Base-by-base conservation (phyloP, 2,888 invertebrate species). In the Hirtodrosophila alboralis region DNA sequence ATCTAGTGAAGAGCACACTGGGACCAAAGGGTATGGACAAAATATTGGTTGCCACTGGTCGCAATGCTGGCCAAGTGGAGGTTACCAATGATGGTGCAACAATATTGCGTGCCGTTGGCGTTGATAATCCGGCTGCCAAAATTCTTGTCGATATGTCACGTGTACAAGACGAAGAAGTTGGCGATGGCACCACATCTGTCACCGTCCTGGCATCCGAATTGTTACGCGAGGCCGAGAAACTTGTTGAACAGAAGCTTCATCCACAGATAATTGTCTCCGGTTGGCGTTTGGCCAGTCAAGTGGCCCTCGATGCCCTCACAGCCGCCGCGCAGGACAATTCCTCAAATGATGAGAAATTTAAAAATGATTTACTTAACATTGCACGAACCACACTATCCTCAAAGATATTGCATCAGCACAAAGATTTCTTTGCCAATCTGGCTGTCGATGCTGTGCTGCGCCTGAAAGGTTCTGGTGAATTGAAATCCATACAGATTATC, bases 71-170 rank as follows among this genome's bases (percentile, higher is more conserved):
- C 27, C 93, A 93, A 86, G 96, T 99, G 54, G 96, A 98, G 91
- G 97, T 99, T 4, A 99, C 99, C 47, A 99, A 99, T 91, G 99
- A 99, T 91, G 99, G 99, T 57, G 99, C 99, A 9, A 99, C 99
- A 5, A 99, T 99, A 88, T 92, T 99, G 49, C 97, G 98, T 90
- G 94, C 97, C 0, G 94, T 99, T 54, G 99, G 99, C 49, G 96
- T 99, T 12, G 99, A 99, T 89, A 99, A 99, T 91, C 98, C 99
- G 14, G 99, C 99, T 23, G 99, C 99, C 0, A 99, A 99, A 91
- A 97, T 99, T 86, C 92, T 99, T 43, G 98, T 99, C n/a, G 98
- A 99, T 78, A 98, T 99, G 94, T 96, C 99, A 9, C 96, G 96
- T 91, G 98, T 98, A 2, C 99, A 99, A 90, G 99, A 99, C 91